Evolutionary conservation across 2,113 vertebrate species (phyloP).

Genomic region (Phrynosoma platyrhinos): DNA sequence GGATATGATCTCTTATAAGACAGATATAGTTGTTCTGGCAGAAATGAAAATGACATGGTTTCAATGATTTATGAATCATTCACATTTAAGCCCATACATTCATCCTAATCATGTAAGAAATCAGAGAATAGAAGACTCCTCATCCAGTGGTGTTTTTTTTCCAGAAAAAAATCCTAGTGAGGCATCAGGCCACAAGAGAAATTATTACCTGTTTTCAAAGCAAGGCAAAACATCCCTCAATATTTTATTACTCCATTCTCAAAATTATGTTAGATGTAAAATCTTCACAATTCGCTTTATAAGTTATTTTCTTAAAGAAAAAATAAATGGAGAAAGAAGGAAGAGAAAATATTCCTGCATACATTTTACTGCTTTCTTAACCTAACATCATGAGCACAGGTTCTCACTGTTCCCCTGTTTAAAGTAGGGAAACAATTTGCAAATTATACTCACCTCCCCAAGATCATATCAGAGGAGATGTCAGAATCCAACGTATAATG

Average conservation of each 20-base stretch:
- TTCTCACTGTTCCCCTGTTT: neutral
- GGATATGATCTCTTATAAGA: neutral
- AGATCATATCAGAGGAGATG: neutral
- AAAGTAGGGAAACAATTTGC: neutral
- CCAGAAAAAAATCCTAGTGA: neutral
- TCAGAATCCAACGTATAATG: neutral
- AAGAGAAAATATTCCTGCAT: neutral
- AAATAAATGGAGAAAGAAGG: neutral
- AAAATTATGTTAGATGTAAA: conserved; percentile 42
- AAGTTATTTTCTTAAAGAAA: conserved; percentile 19
- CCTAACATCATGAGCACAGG: neutral
- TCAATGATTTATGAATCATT: neutral
- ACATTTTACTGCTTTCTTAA: neutral
- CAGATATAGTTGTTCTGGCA: neutral
- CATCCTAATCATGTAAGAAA: neutral
- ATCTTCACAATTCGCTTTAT: conserved; percentile 13
- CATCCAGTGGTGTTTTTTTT: neutral
- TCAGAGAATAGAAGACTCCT: neutral
- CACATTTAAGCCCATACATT: conserved; percentile 7
- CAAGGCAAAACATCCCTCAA: conserved; percentile 14
- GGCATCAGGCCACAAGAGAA: conserved; percentile 48
- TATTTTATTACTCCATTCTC: conserved; percentile 34
- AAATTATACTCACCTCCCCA: neutral
- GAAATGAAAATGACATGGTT: neutral
- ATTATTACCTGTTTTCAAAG: conserved; percentile 33